Evolutionary conservation across 1,140 invertebrate genomes (phyloP), one percentile per base, ranked within the genome.

Genomic region (Ostrea denselamellosa): DNA sequence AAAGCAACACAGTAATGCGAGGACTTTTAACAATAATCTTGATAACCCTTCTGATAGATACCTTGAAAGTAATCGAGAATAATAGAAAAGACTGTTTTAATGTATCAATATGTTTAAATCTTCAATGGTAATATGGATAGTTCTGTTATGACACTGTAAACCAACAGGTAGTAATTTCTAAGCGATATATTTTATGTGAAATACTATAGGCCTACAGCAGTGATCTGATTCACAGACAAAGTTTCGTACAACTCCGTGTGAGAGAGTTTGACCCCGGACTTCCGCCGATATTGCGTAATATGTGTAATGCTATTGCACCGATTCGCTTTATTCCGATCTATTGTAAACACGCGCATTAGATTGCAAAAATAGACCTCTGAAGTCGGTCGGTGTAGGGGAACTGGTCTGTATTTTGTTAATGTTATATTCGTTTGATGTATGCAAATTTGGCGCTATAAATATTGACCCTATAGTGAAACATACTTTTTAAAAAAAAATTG

Each of bases 261-360:
- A 62, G 17, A 12, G 17, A 62, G 34, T 62, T 62, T 62, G 17
- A 62, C 56, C 56, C 56, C 14, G 56, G 7, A 62, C 56, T 62
- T 62, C 56, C 56, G 56, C 56, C 17, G 3, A 2, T 1, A 19
- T 62, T 62, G 56, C 56, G 56, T 19, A 62, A 62, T 62, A 19
- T n/a, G n/a, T 62, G 2, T 62, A 17, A 58, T 58, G 10, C 56
- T 14, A 62, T 3, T 62, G 56, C 56, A 62, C 17, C 56, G 17
- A 62, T 7, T 19, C 14, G 54, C 56, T 62, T n/a, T 19, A n/a
- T n/a, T 62, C 56, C 17, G 17, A 19, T 62, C 56, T 62, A 62
- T 62, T 62, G 56, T 62, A 62, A 62, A 62, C 14, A 62, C n/a
- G 56, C 56, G 56, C 56, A 62, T 62, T 19, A 62, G 56, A 62